These are phyloP conservation scores for Drosophila hawaiiensis DNA, from an alignment of 2,888 invertebrate genomes.

Conservation along the genomic window DNA sequence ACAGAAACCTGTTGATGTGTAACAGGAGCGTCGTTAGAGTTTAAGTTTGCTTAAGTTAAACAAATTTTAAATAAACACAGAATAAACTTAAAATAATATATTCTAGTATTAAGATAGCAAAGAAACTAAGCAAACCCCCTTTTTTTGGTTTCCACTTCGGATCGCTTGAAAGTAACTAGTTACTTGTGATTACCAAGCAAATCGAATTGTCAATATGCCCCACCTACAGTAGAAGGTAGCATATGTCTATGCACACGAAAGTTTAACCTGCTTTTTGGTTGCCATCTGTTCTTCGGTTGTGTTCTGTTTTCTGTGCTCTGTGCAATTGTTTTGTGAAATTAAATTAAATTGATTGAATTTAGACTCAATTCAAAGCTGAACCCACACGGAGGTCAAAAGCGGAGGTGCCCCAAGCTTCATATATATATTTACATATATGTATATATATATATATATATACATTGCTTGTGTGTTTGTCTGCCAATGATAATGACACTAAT, in stretches of 20 bases:
- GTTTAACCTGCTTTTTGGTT: conserved; percentile 40
- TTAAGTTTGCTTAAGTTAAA: background rate
- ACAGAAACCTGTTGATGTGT: background rate
- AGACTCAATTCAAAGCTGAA: conserved; percentile 67
- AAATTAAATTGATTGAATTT: conserved; percentile 81
- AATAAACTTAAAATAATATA: too few relatives aligned
- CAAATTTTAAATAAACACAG: too few relatives aligned
- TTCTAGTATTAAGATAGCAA: background rate
- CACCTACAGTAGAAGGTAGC: conserved; percentile 17
- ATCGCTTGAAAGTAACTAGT: background rate
- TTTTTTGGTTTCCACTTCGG: background rate
- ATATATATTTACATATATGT: background rate
- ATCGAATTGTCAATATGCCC: conserved; percentile 18
- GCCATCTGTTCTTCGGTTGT: conserved; percentile 19
- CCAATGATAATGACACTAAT: conserved; percentile 79
- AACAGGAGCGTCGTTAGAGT: background rate
- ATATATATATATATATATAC: background rate
- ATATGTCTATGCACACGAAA: conserved; percentile 23
- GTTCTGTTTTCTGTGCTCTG: conserved; percentile 12
- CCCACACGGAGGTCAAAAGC: conserved; percentile 66
- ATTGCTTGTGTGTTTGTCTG: conserved; percentile 21
- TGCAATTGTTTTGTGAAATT: conserved; percentile 80
- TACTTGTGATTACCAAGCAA: background rate
- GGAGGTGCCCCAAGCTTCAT: conserved; percentile 47
- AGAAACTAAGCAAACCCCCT: background rate